Evolutionary conservation across 2,797 vertebrate species (phyloP).

Genomic region (Enteromius paludinosus): DNA sequence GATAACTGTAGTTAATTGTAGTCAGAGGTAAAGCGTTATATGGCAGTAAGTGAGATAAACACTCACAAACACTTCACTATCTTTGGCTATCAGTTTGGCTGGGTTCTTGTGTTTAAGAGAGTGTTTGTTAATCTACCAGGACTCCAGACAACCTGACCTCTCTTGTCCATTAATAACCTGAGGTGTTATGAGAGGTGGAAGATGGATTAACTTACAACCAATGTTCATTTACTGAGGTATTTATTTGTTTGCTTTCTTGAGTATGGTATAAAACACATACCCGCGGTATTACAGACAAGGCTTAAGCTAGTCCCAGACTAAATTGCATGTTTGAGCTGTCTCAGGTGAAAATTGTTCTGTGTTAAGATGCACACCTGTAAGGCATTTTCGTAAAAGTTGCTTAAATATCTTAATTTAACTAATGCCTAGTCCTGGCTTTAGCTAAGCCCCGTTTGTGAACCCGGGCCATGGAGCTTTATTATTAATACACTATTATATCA

Average conservation of each 20-base stretch:
- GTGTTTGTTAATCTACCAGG: conserved; percentile 66
- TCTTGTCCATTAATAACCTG: conserved; percentile 11
- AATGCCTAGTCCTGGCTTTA: too few relatives aligned
- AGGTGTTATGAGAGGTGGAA: not conserved
- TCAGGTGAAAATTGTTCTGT: too few relatives aligned
- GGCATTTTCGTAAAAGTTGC: too few relatives aligned
- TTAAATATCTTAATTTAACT: too few relatives aligned
- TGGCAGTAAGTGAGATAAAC: conserved; percentile 59
- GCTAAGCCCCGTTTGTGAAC: too few relatives aligned
- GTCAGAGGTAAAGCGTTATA: conserved; percentile 55
- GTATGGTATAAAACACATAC: too few relatives aligned
- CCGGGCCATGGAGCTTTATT: not conserved
- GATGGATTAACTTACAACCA: not conserved
- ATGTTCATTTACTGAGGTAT: not conserved
- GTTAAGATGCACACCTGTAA: too few relatives aligned
- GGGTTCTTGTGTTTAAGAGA: conserved; percentile 52
- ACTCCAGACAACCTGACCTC: conserved; percentile 62
- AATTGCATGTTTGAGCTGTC: too few relatives aligned
- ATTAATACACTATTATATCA: not conserved
- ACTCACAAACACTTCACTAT: conserved; percentile 64
- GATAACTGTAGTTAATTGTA: conserved; percentile 64
- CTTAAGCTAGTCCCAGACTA: too few relatives aligned
- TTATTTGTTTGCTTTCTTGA: not conserved
- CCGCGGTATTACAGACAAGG: too few relatives aligned
- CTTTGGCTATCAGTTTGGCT: conserved; percentile 60